Conservation (phyloP, 2,797 vertebrate species). For the Knipowitschia caucasica region DNA sequence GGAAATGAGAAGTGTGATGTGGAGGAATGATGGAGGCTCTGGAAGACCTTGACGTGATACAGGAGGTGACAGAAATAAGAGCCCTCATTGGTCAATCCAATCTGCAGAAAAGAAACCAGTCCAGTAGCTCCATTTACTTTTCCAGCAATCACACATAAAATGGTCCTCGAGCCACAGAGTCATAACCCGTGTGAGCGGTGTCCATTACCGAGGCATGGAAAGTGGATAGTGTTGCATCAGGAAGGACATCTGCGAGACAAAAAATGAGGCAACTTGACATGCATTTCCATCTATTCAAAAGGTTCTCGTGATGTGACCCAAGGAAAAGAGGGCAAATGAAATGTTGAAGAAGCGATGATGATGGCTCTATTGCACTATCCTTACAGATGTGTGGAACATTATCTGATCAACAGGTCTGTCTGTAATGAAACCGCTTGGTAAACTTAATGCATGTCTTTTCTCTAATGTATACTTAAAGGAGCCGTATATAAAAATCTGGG, state of each 20-base stretch:
- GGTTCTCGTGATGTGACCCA: background rate
- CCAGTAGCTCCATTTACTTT: background rate
- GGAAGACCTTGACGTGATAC: background rate
- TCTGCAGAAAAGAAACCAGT: slow-evolving; percentile 2
- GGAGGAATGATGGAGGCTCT: slow-evolving; percentile 11
- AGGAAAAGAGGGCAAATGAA: background rate
- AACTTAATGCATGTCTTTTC: too few relatives aligned
- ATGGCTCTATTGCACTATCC: too few relatives aligned
- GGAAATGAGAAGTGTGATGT: slow-evolving; percentile 20
- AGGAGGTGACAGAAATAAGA: slow-evolving; percentile 17
- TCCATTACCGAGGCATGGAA: background rate
- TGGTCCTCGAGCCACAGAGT: background rate
- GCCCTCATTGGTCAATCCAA: slow-evolving; percentile 18
- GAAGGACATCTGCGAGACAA: slow-evolving; percentile 2
- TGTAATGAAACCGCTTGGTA: too few relatives aligned
- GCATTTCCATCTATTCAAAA: background rate
- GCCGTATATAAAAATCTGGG: too few relatives aligned
- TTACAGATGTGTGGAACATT: too few relatives aligned
- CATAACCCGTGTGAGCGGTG: background rate
- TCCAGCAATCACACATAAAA: background rate
- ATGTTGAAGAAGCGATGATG: too few relatives aligned
- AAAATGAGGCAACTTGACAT: background rate
- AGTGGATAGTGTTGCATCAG: background rate
- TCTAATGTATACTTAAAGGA: too few relatives aligned
- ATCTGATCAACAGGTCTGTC: too few relatives aligned